Conservation (phyloP, 2,797 vertebrate species). For the Loris lydekkerianus region DNA sequence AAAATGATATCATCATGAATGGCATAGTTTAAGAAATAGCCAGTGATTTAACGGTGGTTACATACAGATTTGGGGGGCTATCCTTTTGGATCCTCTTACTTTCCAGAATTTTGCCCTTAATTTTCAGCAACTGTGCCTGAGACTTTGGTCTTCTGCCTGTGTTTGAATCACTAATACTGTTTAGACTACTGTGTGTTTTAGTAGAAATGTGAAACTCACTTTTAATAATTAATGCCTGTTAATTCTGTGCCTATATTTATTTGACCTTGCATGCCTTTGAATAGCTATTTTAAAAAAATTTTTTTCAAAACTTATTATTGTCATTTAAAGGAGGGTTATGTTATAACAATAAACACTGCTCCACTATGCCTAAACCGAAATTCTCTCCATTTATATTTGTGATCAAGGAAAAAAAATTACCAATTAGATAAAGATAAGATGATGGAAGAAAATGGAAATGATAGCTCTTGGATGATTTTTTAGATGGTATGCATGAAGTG, state of each 20-base stretch:
- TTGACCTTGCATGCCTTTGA: neutral
- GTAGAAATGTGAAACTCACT: slow-evolving; percentile 4
- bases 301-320: neutral
- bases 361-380: neutral
- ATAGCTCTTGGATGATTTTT: neutral
- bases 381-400: neutral
- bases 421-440: neutral
- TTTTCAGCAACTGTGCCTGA: neutral
- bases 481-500: neutral
- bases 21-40: neutral
- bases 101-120: neutral
- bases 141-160: neutral
- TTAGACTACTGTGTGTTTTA: neutral
- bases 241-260: neutral
- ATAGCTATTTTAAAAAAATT: neutral
- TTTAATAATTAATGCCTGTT: neutral
- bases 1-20: neutral
- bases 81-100: neutral
- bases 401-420: slow-evolving; percentile 11
- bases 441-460: neutral
- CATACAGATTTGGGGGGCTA: neutral
- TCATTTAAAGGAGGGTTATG: neutral
- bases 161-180: neutral
- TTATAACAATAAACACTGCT: neutral
- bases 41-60: neutral